Percentiles rank a stretch among this genome's conserved stretches.
phyloP scores from a whole-genome alignment of 2,797 vertebrate genomes.

The Oreortyx pictus region DNA sequence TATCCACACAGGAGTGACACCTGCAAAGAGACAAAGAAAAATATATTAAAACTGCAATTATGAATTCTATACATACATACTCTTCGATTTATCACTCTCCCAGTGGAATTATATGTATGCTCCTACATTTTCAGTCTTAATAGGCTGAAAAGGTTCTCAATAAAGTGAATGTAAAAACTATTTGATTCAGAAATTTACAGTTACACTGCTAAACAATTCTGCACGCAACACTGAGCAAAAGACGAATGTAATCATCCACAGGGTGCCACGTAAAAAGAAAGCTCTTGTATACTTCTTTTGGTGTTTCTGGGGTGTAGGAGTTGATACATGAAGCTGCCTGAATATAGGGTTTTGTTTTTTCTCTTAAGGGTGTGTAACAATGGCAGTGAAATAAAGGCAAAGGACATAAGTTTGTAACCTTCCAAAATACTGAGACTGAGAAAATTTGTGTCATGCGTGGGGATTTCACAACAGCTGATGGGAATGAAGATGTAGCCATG shows the following conservation, averaged over 20 bases:
- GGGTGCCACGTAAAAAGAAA: background rate
- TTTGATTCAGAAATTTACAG: background rate
- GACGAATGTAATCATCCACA: background rate
- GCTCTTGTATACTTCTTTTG: background rate
- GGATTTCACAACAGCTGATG: background rate
- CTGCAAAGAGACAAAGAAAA: conserved; percentile 46
- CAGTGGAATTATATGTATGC: background rate
- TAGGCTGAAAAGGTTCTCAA: background rate
- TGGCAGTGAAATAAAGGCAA: background rate
- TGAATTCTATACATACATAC: background rate
- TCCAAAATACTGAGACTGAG: background rate
- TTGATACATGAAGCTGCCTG: background rate
- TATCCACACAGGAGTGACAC: conserved; percentile 56
- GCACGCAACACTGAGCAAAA: background rate
- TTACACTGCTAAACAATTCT: background rate
- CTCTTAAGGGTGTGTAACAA: background rate
- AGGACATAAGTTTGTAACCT: background rate
- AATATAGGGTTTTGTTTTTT: background rate
- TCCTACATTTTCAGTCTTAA: background rate
- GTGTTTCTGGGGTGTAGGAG: background rate
- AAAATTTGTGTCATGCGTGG: accelerated
- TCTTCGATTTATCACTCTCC: background rate
- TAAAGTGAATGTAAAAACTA: background rate
- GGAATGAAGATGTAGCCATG: background rate
- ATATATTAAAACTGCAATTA: background rate